Percentiles rank a stretch among this genome's conserved stretches.
Evolutionary conservation across 2,113 vertebrate species (phyloP).

Genomic region (Suncus etruscus): DNA sequence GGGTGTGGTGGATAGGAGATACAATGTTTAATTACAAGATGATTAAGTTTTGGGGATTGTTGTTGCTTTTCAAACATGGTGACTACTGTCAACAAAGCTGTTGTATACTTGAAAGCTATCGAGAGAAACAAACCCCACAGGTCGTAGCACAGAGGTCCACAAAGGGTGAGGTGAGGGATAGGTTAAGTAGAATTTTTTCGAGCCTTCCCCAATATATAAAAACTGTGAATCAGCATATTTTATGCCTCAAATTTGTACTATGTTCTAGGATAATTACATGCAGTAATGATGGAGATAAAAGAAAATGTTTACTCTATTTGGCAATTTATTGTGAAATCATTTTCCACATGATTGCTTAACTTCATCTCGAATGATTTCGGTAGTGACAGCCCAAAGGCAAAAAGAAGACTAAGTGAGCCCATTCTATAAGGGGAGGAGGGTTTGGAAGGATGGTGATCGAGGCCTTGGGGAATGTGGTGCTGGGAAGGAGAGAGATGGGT

Average conservation of each 20-base stretch:
- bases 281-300: too few relatives aligned
- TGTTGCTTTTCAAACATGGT: not conserved
- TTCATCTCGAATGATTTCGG: not conserved
- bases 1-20: not conserved
- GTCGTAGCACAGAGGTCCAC: too few relatives aligned
- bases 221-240: not conserved
- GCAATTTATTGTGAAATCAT: too few relatives aligned
- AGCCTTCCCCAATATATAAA: not conserved
- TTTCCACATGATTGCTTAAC: too few relatives aligned
- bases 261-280: too few relatives aligned
- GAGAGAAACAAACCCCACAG: not conserved
- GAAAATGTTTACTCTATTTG: too few relatives aligned
- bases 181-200: not conserved
- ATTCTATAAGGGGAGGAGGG: too few relatives aligned
- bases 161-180: too few relatives aligned
- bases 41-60: not conserved
- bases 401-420: accelerated
- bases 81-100: not conserved
- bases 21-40: not conserved
- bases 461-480: too few relatives aligned
- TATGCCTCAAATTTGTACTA: not conserved
- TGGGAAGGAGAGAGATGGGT: not conserved
- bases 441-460: not conserved
- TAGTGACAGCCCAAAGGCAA: not conserved
- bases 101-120: not conserved